Percentiles rank a stretch among this genome's conserved stretches.
phyloP scores from a whole-genome alignment of 92 coral and sea anemone genomes.

The Blastomussa wellsi region DNA sequence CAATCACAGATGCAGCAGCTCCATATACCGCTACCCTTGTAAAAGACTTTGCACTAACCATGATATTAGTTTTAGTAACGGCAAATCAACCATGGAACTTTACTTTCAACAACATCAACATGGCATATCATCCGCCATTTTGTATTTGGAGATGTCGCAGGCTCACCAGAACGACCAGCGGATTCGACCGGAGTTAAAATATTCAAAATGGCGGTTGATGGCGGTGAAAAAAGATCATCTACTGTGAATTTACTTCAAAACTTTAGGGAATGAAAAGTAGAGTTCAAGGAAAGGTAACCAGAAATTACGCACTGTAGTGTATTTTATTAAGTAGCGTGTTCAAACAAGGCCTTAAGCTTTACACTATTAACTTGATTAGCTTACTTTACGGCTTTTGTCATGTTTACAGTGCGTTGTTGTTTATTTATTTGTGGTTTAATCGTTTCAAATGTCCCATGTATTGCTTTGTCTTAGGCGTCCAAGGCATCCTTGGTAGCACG shows the following conservation, averaged over 20 bases:
- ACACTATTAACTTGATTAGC: not conserved
- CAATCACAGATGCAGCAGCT: constrained; percentile 83
- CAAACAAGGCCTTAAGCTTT: too few relatives aligned
- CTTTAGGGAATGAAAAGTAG: constrained; percentile 39
- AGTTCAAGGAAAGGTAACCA: constrained; percentile 32
- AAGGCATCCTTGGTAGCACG: constrained; percentile 92
- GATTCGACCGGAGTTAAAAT: not conserved
- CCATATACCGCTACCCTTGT: constrained; percentile 87
- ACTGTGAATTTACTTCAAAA: not conserved
- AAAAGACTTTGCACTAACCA: constrained; percentile 58
- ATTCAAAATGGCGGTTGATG: constrained; percentile 30
- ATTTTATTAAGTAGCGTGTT: not conserved
- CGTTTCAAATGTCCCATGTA: not conserved
- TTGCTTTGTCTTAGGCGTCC: constrained; percentile 70
- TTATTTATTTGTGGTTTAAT: not conserved
- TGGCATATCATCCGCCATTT: constrained; percentile 24
- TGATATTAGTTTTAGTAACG: not conserved
- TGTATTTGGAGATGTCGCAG: constrained; percentile 5
- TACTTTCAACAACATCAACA: not conserved
- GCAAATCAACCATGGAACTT: not conserved
- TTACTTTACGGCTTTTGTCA: not conserved
- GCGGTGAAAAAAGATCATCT: constrained; percentile 16
- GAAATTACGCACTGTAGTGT: not conserved
- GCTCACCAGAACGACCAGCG: constrained; percentile 41
- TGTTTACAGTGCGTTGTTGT: not conserved